Conservation (phyloP, 2,888 invertebrate species). For the Agriopis leucophaearia region DNA sequence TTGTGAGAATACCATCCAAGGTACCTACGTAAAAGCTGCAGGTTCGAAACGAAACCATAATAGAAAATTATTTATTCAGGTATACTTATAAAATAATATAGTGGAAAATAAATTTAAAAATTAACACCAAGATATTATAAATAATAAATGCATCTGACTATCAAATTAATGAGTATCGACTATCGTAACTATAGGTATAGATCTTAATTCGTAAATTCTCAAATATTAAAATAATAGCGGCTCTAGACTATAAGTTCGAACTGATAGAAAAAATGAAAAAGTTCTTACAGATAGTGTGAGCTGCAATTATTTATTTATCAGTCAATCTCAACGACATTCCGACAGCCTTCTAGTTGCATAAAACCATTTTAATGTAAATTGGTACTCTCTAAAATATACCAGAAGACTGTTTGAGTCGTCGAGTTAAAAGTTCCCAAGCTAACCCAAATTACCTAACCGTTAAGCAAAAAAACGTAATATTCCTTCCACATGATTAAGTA, state of each 20-base stretch:
- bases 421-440: constrained; percentile 15
- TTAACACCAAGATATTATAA: constrained; percentile 73
- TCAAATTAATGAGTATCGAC: constrained; percentile 73
- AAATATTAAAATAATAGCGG: constrained; percentile 24
- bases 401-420: constrained; percentile 16
- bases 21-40: too few species aligned
- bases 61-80: constrained; percentile 21
- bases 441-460: constrained; percentile 26
- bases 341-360: constrained; percentile 13
- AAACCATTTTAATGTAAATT: neutral
- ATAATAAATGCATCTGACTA: constrained; percentile 83
- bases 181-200: constrained; percentile 35
- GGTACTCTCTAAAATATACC: neutral
- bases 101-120: constrained; percentile 37
- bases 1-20: too few species aligned
- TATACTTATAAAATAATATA: constrained; percentile 19
- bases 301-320: constrained; percentile 13
- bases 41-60: neutral
- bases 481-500: too few species aligned
- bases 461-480: too few species aligned
- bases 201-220: constrained; percentile 46
- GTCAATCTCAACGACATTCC: constrained; percentile 21
- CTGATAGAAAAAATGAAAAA: constrained; percentile 4
- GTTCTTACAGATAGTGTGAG: constrained; percentile 6
- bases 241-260: constrained; percentile 5